Evolutionary conservation across 2,888 invertebrate genomes (phyloP).

Genomic region (Oscheius myriophilus): DNA sequence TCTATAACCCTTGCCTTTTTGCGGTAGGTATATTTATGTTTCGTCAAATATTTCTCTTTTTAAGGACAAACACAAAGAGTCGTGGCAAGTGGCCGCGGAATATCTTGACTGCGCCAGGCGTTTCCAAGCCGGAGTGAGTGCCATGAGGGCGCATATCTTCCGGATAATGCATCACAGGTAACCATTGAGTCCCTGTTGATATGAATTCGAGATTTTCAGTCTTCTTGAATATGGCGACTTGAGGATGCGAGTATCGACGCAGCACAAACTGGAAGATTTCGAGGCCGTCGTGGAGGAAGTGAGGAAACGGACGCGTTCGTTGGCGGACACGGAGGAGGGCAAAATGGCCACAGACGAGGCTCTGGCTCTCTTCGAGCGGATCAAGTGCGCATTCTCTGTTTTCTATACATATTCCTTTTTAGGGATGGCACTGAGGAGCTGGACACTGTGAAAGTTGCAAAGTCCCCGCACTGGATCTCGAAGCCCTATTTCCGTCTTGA

Average conservation of each 20-base stretch:
- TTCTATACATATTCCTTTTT: background rate
- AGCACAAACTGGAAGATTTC: slow-evolving; percentile 55
- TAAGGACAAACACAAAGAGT: slow-evolving; percentile 36
- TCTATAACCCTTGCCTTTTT: slow-evolving; percentile 96
- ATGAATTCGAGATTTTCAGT: slow-evolving; percentile 47
- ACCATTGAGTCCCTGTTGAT: background rate
- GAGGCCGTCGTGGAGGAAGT: slow-evolving; percentile 56
- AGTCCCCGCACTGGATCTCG: slow-evolving; percentile 63
- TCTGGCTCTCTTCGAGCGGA: slow-evolving; percentile 35
- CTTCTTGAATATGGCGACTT: slow-evolving; percentile 62
- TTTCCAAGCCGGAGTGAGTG: slow-evolving; percentile 89
- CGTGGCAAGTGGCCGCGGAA: slow-evolving; percentile 81
- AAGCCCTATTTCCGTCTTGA: slow-evolving; percentile 66
- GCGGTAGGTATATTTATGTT: slow-evolving; percentile 25
- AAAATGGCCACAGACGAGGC: slow-evolving; percentile 32
- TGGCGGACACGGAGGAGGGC: slow-evolving; percentile 37
- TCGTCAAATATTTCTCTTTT: background rate
- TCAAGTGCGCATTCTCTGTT: slow-evolving; percentile 33
- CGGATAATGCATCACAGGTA: slow-evolving; percentile 92
- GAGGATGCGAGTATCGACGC: slow-evolving; percentile 56
- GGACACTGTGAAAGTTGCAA: slow-evolving; percentile 50
- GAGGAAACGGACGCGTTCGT: slow-evolving; percentile 33
- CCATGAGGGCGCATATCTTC: slow-evolving; percentile 91
- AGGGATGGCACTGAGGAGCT: slow-evolving; percentile 24
- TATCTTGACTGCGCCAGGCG: slow-evolving; percentile 84